Base-by-base conservation (phyloP, 2,113 vertebrate species). In the Epinephelus fuscoguttatus region DNA sequence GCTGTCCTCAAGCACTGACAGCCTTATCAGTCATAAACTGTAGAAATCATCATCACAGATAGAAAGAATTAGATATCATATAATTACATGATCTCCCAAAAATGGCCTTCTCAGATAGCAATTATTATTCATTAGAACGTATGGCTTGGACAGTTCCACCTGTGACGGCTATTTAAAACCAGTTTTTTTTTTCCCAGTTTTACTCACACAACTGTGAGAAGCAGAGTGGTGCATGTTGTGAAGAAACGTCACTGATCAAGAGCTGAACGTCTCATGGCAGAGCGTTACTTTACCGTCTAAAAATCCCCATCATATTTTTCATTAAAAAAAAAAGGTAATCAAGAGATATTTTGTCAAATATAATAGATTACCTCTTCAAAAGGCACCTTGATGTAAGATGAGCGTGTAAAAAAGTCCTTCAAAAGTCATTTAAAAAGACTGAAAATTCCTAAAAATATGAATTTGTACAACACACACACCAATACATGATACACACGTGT, bases 61-160 rank as follows among this genome's bases (percentile, higher is more conserved):
- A 76, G 83, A 76, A 81, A 74, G 68, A 84, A 88, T 87, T 84
- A 79, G 67, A 90, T 84, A 75, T 83, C 50, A 61, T 70, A 74
- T 80, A 88, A 91, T 92, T 88, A 92, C 86, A 90, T 86, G 78
- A 88, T 77, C 75, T 78, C 70, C 66, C 75, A 66, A 85, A 88
- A 86, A 62, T 42, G 47, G 60, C 77, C 63, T 70, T 49, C 81
- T 92, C 74, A 80, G 76, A 78, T 63, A 66, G 63, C 67, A 74
- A 70, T 89, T 88, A 80, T 87, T 88, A 88, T 85, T 91, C 81
- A 88, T 88, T 75, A 80, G 52, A 82, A 50, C 70, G 60, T 76
- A 78, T 61, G 50, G 70, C 72, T 67, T 47, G 76, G 47, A 47
- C 78, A 78, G 66, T 86, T 33, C 53, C 62, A 67, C 76, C 78